A percentile compares a stretch with the other conserved stretches of the same genome.
Conservation (phyloP, 2,888 invertebrate species). For the Esperia sulphurella region DNA sequence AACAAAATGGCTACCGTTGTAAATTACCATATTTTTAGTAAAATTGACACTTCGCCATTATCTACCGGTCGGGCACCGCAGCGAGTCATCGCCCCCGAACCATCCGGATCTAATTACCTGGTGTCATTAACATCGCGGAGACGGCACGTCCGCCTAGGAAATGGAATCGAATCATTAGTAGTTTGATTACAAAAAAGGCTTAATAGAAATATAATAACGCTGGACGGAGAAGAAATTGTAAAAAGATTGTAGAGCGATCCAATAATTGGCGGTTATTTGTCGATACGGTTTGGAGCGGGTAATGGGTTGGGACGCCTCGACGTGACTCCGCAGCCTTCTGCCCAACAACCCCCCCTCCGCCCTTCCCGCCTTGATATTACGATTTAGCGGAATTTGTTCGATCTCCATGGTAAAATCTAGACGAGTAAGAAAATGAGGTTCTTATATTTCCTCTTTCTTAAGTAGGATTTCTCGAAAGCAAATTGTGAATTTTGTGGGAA, state of each 20-base stretch:
- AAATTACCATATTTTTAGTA: constrained; percentile 73
- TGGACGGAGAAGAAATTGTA: constrained; percentile 76
- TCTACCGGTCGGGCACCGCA: constrained; percentile 64
- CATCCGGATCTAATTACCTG: constrained; percentile 78
- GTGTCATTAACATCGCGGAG: constrained; percentile 75
- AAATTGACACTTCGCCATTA: constrained; percentile 73
- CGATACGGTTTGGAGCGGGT: constrained; percentile 78
- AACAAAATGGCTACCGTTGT: constrained; percentile 48
- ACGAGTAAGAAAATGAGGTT: neutral
- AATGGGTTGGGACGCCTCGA: constrained; percentile 72
- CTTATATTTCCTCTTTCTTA: neutral
- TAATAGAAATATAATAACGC: constrained; percentile 80
- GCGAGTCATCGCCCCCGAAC: constrained; percentile 70
- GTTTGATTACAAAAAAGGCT: constrained; percentile 80
- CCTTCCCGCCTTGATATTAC: constrained; percentile 31
- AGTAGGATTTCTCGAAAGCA: too few relatives aligned
- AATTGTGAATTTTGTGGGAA: too few relatives aligned
- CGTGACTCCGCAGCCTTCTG: constrained; percentile 57
- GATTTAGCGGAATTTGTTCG: constrained; percentile 56
- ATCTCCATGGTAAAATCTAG: constrained; percentile 16
- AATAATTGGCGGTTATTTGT: constrained; percentile 79
- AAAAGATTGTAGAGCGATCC: constrained; percentile 79
- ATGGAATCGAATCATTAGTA: constrained; percentile 80
- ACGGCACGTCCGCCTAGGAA: constrained; percentile 78
- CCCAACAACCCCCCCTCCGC: constrained; percentile 24